Conservation (phyloP, 2,113 vertebrate species). For the Perccottus glenii region DNA sequence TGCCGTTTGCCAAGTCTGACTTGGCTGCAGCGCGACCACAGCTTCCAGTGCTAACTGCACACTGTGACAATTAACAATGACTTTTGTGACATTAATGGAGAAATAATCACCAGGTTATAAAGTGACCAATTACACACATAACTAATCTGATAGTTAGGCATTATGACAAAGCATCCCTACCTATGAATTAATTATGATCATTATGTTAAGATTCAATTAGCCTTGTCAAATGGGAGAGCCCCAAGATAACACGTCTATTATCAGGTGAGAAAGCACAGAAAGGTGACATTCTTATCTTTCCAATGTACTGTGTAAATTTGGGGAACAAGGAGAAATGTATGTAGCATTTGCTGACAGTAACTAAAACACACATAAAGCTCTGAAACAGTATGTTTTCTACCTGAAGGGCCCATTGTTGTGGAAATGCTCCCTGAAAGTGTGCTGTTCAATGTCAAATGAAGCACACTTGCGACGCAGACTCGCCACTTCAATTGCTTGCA, state of each 20-base stretch:
- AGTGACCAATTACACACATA: slow-evolving; percentile 66
- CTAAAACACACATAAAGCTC: not conserved
- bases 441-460: slow-evolving; percentile 83
- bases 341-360: not conserved
- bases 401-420: slow-evolving; percentile 86
- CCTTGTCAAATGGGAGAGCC: slow-evolving; percentile 38
- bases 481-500: slow-evolving; percentile 86
- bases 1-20: slow-evolving; percentile 28
- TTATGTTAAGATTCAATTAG: slow-evolving; percentile 69
- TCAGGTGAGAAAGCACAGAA: slow-evolving; percentile 18
- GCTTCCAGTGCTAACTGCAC: slow-evolving; percentile 18
- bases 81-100: slow-evolving; percentile 64
- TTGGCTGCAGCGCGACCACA: slow-evolving; percentile 28
- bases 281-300: slow-evolving; percentile 44
- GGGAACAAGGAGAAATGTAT: not conserved
- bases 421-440: slow-evolving; percentile 84
- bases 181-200: slow-evolving; percentile 60
- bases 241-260: slow-evolving; percentile 35
- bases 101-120: slow-evolving; percentile 70
- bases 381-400: slow-evolving; percentile 57
- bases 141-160: slow-evolving; percentile 65
- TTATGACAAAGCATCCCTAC: slow-evolving; percentile 54
- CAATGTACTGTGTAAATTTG: slow-evolving; percentile 10
- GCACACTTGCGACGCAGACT: slow-evolving; percentile 82
- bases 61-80: slow-evolving; percentile 55